Evolutionary conservation across 1,140 invertebrate genomes (phyloP), one percentile per base, ranked within the genome.

Genomic region (Dreissena polymorpha): DNA sequence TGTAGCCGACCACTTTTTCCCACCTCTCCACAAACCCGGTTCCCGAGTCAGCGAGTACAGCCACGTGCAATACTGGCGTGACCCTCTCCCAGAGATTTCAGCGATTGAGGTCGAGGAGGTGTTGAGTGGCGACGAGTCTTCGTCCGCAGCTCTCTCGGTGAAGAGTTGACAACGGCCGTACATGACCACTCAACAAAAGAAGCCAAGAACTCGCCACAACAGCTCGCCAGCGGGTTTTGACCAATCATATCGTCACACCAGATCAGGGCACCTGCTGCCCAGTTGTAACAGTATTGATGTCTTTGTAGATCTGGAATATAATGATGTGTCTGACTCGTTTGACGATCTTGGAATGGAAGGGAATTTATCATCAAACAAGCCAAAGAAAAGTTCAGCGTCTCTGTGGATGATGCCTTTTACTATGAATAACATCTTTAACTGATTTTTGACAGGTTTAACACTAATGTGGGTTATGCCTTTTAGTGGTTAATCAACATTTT

Each of bases 1-100:
- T 93, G 95, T 98, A 80, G 97, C 97, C 63, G 98, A 99, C 94
- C 97, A 98, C 93, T 95, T 99, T 91, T 99, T 98, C 92, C 98
- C 98, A 78, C 93, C 94, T 0, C 95, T 94, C 21, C 85, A 89
- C 55, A 75, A 80, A n/a, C 68, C 85, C 39, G 49, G 71, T 13
- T 57, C 85, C 27, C 87, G 88, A 94, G 23, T 94, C 95, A 91
- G 91, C 88, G 97, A 98, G 91, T 99, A 96, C 93, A 97, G 96
- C 72, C 95, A 96, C 86, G 98, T 98, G 90, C 95, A 96, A 79
- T 99, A 96, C 93, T 99, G 98, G 98, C 95, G 97, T 74, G 95
- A 97, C 79, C 97, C 97, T 12, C 95, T 98, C 86, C 95, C 95
- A 14, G 92, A 93, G 23, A 67, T 91, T 1, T 80, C 77, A 10